Evolutionary conservation across 2,113 vertebrate genomes (phyloP), one percentile per base, ranked within the genome.

Genomic region (Recurvirostra avosetta): DNA sequence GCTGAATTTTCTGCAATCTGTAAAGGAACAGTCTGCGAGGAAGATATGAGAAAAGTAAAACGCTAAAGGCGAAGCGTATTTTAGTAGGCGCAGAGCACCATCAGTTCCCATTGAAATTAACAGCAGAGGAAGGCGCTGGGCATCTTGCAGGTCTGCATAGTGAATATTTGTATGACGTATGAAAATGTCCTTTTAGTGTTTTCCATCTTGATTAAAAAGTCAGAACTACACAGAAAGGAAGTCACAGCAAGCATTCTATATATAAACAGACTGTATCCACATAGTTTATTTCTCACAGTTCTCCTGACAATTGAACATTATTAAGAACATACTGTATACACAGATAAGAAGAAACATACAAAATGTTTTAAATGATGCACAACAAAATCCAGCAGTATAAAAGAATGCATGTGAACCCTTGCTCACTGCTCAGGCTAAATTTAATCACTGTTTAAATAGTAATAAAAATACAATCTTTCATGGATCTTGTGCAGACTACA

Each of bases 391-490:
- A 99, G 98, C 98, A 98, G 99, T 99, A 99, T 99, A 99, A 99
- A 99, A 99, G 98, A 99, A 99, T 97, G 98, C 98, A 98, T 97
- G 98, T 98, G 98, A 98, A 98, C 98, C 98, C 98, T 98, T 97
- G 98, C 97, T 98, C 98, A 98, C 97, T 97, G 97, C 97, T 98
- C 98, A 98, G 98, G 98, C 98, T 98, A 98, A 98, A 98, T 98
- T 99, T 96, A 98, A 98, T 98, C 98, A 98, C 98, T 97, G 98
- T 99, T 99, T 99, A 99, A 99, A 99, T 99, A 99, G 99, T 99
- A 99, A 99, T 99, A 99, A 99, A 99, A 99, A 99, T 99, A 99
- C 99, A 99, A 99, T 99, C 99, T 99, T 99, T 99, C 98, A 98
- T 99, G 99, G 98, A 99, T 98, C 98, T 98, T 99, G 98, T 98